Evolutionary conservation across 2,113 vertebrate genomes (phyloP).

Genomic region (Pitta sordida): DNA sequence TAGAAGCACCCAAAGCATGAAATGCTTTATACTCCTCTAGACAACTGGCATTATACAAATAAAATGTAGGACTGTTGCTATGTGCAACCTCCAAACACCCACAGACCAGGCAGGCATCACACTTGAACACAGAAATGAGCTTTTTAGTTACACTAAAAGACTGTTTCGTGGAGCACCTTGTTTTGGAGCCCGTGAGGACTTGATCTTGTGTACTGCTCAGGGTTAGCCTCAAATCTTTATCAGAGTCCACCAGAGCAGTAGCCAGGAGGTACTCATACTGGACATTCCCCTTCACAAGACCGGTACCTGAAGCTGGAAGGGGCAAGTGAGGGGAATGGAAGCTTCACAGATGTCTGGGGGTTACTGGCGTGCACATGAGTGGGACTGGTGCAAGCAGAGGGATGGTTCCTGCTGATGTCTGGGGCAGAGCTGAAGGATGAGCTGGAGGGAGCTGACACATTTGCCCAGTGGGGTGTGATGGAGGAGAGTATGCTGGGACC

Average conservation of each 20-base stretch:
- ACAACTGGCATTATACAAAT: background rate
- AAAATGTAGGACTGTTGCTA: background rate
- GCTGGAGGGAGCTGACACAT: background rate
- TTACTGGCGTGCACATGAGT: background rate
- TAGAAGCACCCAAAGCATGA: background rate
- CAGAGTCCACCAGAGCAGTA: background rate
- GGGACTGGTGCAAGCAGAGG: background rate
- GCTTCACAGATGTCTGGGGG: background rate
- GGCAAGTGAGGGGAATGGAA: background rate
- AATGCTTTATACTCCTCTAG: background rate
- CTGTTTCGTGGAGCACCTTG: background rate
- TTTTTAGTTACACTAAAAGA: background rate
- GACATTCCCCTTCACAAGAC: background rate
- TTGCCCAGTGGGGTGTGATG: background rate
- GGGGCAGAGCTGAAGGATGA: background rate
- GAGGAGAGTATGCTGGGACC: accelerated
- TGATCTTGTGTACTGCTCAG: background rate
- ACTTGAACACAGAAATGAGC: background rate
- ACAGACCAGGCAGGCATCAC: background rate
- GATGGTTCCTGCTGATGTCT: background rate
- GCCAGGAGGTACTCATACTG: background rate
- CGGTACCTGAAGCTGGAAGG: background rate
- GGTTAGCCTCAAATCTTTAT: background rate
- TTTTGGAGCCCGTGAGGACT: background rate
- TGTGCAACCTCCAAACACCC: background rate